phyloP scores from a whole-genome alignment of 2,888 invertebrate species.

The Troglohyphantes excavatus region DNA sequence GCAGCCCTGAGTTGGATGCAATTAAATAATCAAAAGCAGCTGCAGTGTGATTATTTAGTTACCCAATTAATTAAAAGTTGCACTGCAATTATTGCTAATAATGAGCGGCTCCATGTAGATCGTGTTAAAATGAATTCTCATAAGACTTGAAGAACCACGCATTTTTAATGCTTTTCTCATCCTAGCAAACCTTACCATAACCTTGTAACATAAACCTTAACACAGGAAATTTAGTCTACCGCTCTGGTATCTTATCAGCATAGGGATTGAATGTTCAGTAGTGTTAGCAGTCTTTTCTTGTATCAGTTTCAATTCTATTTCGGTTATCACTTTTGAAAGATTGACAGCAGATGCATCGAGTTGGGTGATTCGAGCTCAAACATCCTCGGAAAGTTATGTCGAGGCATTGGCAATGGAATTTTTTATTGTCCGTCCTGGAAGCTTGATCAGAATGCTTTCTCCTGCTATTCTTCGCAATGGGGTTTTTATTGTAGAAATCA shows the following conservation, averaged over 20 bases:
- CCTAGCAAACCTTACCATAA: no score
- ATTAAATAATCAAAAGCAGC: no score
- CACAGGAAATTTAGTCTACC: constrained; percentile 3
- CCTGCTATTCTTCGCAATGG: constrained; percentile 1
- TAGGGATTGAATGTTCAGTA: background rate
- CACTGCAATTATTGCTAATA: no score
- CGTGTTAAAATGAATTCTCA: no score
- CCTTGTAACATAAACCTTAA: background rate
- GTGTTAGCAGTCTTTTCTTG: background rate
- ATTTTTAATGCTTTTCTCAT: background rate
- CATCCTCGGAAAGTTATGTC: background rate
- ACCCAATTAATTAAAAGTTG: no score
- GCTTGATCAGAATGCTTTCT: constrained; percentile 19
- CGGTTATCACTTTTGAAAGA: background rate
- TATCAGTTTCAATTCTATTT: background rate
- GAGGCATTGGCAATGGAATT: background rate
- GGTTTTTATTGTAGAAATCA: constrained; percentile 15
- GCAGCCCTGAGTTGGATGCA: no score
- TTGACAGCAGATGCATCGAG: background rate
- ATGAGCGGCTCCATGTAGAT: no score
- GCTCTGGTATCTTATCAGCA: background rate
- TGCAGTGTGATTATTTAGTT: no score
- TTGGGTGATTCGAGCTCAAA: background rate
- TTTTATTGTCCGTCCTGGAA: background rate
- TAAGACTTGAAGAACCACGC: background rate